phyloP scores from a whole-genome alignment of 2,888 invertebrate species.

The Sarcophaga variegata region DNA sequence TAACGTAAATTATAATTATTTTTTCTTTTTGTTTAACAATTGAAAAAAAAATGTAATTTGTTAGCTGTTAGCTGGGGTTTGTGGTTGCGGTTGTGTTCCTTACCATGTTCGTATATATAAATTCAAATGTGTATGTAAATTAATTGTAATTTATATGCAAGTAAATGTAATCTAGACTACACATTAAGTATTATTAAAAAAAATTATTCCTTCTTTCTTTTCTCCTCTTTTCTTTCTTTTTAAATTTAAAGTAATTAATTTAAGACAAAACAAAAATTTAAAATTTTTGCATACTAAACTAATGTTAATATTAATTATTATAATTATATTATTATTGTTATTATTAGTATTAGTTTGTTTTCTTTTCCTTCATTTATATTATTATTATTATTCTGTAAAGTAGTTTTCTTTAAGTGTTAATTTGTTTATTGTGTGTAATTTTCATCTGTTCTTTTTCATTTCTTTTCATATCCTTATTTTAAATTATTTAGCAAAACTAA shows the following conservation, averaged over 20 bases:
- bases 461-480: slow-evolving; percentile 19
- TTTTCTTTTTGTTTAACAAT: slow-evolving; percentile 35
- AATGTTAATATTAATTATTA: slow-evolving; percentile 25
- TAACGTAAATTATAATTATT: slow-evolving; percentile 41
- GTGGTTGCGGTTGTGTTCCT: slow-evolving; percentile 5
- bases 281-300: slow-evolving; percentile 66
- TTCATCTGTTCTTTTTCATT: slow-evolving; percentile 11
- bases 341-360: slow-evolving; percentile 36
- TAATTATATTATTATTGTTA: slow-evolving; percentile 43
- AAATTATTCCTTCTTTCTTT: slow-evolving; percentile 32
- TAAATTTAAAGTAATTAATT: not conserved
- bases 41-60: slow-evolving; percentile 29
- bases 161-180: slow-evolving; percentile 42
- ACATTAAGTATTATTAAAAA: slow-evolving; percentile 56
- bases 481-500: slow-evolving; percentile 60
- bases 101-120: slow-evolving; percentile 43
- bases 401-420: slow-evolving; percentile 25
- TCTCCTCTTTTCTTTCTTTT: not conserved
- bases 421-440: slow-evolving; percentile 31
- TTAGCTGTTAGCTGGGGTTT: not conserved
- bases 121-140: slow-evolving; percentile 53
- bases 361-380: slow-evolving; percentile 35
- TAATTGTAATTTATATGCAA: not conserved
- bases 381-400: slow-evolving; percentile 5
- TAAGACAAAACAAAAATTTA: slow-evolving; percentile 68